phyloP scores from a whole-genome alignment of 2,113 vertebrate species.

The Mesembrinibis cayennensis region DNA sequence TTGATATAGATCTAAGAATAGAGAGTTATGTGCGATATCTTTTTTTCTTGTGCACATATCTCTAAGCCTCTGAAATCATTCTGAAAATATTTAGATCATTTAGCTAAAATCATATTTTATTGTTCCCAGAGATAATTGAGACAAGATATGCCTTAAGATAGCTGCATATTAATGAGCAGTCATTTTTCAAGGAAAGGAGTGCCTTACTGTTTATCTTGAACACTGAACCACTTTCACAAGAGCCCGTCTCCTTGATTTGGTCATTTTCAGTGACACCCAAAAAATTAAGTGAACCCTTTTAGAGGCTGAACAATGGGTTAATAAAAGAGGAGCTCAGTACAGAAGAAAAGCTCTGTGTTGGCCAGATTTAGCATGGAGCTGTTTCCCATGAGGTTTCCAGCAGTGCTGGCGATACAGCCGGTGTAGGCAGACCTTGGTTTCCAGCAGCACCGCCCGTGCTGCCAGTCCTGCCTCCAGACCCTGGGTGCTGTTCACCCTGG shows the following conservation, averaged over 20 bases:
- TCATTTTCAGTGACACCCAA: background rate
- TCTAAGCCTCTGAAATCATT: background rate
- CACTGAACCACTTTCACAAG: background rate
- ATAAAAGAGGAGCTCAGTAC: background rate
- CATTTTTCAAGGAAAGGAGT: background rate
- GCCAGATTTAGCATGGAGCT: background rate
- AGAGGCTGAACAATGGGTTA: background rate
- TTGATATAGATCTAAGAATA: background rate
- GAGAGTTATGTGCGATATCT: background rate
- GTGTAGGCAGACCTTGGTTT: background rate
- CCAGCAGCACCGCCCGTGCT: rapidly evolving
- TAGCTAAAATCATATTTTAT: background rate
- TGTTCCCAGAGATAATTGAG: background rate
- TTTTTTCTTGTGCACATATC: background rate
- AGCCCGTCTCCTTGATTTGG: background rate
- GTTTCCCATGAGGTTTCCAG: background rate
- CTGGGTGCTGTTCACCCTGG: rapidly evolving
- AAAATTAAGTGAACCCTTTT: background rate
- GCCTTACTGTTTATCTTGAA: background rate
- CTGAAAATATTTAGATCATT: background rate
- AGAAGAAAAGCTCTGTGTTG: background rate
- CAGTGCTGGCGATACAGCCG: rapidly evolving
- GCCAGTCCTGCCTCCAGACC: background rate
- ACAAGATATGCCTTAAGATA: background rate
- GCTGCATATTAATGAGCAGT: background rate